A percentile compares a stretch with the other conserved stretches of the same genome.
These are phyloP conservation scores for Agrochola litura DNA, from an alignment of 2,888 invertebrate genomes.

Conservation along the genomic window DNA sequence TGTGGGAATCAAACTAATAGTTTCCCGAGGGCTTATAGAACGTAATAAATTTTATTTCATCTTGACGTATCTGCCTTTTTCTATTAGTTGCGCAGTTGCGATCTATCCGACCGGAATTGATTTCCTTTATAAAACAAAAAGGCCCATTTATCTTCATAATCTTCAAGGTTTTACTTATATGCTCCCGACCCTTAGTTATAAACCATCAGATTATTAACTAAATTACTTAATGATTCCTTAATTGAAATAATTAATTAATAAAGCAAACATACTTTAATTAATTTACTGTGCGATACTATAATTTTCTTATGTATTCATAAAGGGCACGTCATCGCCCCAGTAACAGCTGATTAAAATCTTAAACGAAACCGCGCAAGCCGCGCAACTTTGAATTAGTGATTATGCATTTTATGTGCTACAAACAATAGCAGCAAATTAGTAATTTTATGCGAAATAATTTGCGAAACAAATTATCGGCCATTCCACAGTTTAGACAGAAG, in stretches of 20 bases:
- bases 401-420: conserved; percentile 14
- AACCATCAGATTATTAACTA: not conserved
- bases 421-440: conserved; percentile 40
- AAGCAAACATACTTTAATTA: conserved; percentile 6
- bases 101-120: conserved; percentile 63
- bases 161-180: conserved; percentile 31
- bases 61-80: conserved; percentile 81
- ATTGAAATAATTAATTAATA: not conserved
- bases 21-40: conserved; percentile 77
- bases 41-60: conserved; percentile 82
- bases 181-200: conserved; percentile 14
- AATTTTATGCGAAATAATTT: conserved; percentile 40
- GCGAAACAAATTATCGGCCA: conserved; percentile 22
- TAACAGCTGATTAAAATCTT: conserved; percentile 23
- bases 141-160: conserved; percentile 45
- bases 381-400: not conserved
- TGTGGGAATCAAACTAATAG: conserved; percentile 82
- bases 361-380: not conserved
- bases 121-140: conserved; percentile 56
- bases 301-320: conserved; percentile 14
- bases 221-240: not conserved
- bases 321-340: not conserved
- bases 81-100: conserved; percentile 75
- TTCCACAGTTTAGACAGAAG: conserved; percentile 3
- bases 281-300: not conserved